Evolutionary conservation across 2,888 invertebrate species (phyloP), one percentile per base, ranked within the genome.

Genomic region (Chromoteleia sp.): DNA sequence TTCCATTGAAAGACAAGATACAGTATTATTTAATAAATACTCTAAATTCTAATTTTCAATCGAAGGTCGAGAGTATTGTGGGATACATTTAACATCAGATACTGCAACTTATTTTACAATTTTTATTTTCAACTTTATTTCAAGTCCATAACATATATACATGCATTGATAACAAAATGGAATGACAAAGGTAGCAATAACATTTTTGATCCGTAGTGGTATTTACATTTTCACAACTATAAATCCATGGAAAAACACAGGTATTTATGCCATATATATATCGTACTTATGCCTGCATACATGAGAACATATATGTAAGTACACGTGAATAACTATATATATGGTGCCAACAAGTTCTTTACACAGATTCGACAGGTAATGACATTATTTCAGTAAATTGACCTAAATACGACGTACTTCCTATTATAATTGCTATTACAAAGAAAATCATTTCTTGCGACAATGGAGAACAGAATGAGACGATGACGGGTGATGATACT

Each of bases 21-120:
- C n/a, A n/a, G n/a, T n/a, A n/a, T n/a, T n/a, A n/a, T 61, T 73
- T 52, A 61, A 73, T 73, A 73, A 73, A 52, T 73, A 65, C 21
- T 10, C 14, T 48, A 30, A 5, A 41, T 52, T 58, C 12, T 39
- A 21, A 56, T 45, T 71, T 71, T 21, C 50, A 48, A 48, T 12
- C 12, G 1, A 21, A 25, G 59, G 36, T 39, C 39, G 48, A 39
- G 39, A 59, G 0, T 50, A 52, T 15, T 15, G 19, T 8, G 41
- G 61, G 48, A 30, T 12, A 43, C 36, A 39, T 12, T 14, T n/a
- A 12, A 43, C 15, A 59, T 30, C 4, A 59, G 48, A 54, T 8
- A 15, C 15, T 25, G 2, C 29, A 68, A 45, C 8, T 45, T 39
- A 30, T 7, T 30, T 33, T 12, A n/a, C 12, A 43, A 12, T 15